A percentile compares a stretch with the other conserved stretches of the same genome.
Conservation (phyloP, 1,140 invertebrate genomes). For the Helicorthomorpha holstii region DNA sequence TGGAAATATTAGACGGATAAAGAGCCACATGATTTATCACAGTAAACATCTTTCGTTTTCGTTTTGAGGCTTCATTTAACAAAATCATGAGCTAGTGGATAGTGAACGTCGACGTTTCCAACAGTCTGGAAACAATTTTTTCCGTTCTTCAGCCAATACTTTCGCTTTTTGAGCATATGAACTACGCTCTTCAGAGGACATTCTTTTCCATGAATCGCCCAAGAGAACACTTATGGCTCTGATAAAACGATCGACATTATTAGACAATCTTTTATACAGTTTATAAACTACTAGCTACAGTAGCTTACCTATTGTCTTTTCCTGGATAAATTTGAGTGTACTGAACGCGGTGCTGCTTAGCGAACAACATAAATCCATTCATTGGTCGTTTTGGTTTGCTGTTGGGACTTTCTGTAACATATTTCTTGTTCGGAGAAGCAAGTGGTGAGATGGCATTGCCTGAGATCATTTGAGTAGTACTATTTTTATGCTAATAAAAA, state of each 20-base stretch:
- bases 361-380: constrained; percentile 41
- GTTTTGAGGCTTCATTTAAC: too few species aligned
- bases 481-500: not conserved
- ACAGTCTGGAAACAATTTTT: constrained; percentile 35
- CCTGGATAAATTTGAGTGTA: constrained; percentile 35
- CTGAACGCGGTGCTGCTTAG: constrained; percentile 31
- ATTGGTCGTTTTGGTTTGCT: constrained; percentile 29
- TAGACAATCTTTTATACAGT: too few species aligned
- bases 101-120: constrained; percentile 36
- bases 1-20: too few species aligned
- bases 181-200: constrained; percentile 26
- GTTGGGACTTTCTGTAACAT: constrained; percentile 6
- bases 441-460: constrained; percentile 14
- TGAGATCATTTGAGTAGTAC: not conserved
- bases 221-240: constrained; percentile 37
- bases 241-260: too few species aligned
- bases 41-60: too few species aligned
- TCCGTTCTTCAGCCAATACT: constrained; percentile 32
- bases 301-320: constrained; percentile 35
- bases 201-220: constrained; percentile 33
- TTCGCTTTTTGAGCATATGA: constrained; percentile 28
- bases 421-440: constrained; percentile 16
- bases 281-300: not conserved
- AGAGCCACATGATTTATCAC: too few species aligned
- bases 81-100: constrained; percentile 12